Percentiles rank a stretch among this genome's conserved stretches.
phyloP scores from a whole-genome alignment of 2,113 vertebrate species.

The Lagenorhynchus albirostris region DNA sequence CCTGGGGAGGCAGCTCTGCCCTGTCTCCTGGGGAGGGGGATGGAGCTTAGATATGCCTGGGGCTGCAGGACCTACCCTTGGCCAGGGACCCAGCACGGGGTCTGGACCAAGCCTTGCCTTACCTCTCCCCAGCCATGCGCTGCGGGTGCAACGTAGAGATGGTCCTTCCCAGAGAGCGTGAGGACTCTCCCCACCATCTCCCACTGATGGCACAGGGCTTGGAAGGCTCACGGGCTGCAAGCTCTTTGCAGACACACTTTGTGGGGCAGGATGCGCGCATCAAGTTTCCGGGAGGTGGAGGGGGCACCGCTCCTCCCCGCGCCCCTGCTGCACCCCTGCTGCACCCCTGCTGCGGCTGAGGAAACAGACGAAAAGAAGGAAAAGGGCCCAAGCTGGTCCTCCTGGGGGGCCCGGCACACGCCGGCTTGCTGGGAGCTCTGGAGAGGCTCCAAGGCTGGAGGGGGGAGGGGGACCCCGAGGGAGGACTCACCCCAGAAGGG shows the following conservation, averaged over 20 bases:
- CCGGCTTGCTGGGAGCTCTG: background rate
- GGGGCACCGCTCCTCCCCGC: too few relatives aligned
- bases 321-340: background rate
- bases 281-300: background rate
- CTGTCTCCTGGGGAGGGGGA: background rate
- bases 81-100: background rate
- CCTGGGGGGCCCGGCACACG: rapidly evolving
- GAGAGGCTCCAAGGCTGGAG: background rate
- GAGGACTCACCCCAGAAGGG: background rate
- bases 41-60: too few relatives aligned
- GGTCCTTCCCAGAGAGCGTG: background rate
- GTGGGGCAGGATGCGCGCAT: background rate
- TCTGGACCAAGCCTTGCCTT: background rate
- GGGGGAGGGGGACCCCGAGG: background rate
- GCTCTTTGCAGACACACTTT: background rate
- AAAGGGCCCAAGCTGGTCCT: background rate
- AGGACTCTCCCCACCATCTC: background rate
- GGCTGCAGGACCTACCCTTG: too few relatives aligned
- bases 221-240: rapidly evolving
- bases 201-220: rapidly evolving
- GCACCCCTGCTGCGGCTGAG: background rate
- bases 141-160: background rate
- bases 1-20: background rate
- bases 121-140: rapidly evolving
- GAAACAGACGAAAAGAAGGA: background rate